Conservation (phyloP, 2,113 vertebrate species). For the Amazona guildingii region DNA sequence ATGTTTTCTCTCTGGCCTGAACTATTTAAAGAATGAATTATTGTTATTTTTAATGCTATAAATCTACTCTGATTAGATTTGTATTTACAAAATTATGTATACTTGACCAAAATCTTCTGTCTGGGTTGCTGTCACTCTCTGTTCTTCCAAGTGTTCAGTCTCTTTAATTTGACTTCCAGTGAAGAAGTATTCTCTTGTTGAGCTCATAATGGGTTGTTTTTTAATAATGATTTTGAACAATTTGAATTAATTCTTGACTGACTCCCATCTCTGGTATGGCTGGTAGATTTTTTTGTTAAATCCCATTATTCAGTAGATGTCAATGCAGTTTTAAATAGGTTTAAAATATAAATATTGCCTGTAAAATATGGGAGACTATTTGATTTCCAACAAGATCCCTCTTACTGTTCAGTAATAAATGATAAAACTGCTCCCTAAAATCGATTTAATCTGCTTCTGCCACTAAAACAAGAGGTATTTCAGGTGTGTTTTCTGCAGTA, state of each 20-base stretch:
- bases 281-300: not conserved
- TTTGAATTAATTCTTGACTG: not conserved
- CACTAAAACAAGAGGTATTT: not conserved
- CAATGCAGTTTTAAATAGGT: not conserved
- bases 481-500: not conserved
- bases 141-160: not conserved
- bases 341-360: not conserved
- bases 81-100: not conserved
- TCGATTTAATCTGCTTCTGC: not conserved
- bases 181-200: constrained; percentile 15
- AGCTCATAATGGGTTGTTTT: not conserved
- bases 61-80: not conserved
- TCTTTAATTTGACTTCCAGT: not conserved
- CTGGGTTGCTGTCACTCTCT: not conserved
- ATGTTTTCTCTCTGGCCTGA: not conserved
- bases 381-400: not conserved
- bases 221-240: not conserved
- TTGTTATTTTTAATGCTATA: not conserved
- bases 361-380: not conserved
- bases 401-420: not conserved
- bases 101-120: not conserved
- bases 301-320: not conserved
- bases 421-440: not conserved
- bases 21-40: not conserved
- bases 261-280: not conserved